These are phyloP conservation scores for Delia radicum DNA, from an alignment of 1,140 invertebrate genomes.

Conservation along the genomic window DNA sequence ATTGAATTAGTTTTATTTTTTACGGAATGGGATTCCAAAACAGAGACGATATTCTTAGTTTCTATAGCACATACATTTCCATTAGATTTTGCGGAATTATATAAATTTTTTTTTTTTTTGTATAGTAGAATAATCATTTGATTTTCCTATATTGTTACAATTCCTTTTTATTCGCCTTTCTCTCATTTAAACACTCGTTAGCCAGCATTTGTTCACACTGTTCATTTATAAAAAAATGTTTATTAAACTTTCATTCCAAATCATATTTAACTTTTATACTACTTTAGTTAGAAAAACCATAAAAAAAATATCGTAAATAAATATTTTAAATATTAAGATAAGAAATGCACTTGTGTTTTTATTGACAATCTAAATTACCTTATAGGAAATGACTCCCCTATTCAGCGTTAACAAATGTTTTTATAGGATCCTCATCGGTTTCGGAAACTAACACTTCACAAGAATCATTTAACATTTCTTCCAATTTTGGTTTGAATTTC, in stretches of 20 bases:
- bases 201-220: background rate
- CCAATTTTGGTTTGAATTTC: conserved; percentile 61
- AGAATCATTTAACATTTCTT: conserved; percentile 58
- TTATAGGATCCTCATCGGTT: conserved; percentile 72
- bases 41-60: too few relatives aligned
- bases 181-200: conserved; percentile 21
- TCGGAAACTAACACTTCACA: conserved; percentile 71
- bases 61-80: too few relatives aligned
- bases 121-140: too few relatives aligned
- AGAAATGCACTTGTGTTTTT: background rate
- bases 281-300: background rate
- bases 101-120: too few relatives aligned
- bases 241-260: background rate
- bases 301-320: conserved; percentile 1
- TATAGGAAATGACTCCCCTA: background rate
- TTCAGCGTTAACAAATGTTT: conserved; percentile 46
- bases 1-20: too few relatives aligned
- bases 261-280: background rate
- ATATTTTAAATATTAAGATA: background rate
- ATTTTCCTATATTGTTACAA: too few relatives aligned
- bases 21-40: too few relatives aligned
- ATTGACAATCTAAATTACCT: background rate
- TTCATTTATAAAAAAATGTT: background rate
- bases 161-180: background rate
- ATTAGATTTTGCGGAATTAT: too few relatives aligned